Evolutionary conservation across 2,113 vertebrate genomes (phyloP).

Genomic region (Pygoscelis antarcticus): DNA sequence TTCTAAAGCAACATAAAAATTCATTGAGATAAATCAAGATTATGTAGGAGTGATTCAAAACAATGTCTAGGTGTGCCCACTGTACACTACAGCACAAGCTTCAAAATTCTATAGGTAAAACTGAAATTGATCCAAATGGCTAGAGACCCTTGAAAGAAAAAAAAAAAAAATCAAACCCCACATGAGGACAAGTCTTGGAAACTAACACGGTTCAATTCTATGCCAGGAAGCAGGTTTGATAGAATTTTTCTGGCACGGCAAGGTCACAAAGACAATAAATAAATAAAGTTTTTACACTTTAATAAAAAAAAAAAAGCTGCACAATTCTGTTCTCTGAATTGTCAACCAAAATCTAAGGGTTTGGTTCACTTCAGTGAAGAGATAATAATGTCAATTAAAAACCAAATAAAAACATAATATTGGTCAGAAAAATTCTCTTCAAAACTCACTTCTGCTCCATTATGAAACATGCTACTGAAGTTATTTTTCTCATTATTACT

Average conservation of each 20-base stretch:
- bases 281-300: neutral
- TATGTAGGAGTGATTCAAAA: neutral
- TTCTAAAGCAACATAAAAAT: neutral
- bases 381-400: neutral
- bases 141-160: neutral
- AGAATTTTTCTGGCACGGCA: neutral
- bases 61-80: neutral
- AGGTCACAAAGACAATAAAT: neutral
- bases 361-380: neutral
- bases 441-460: neutral
- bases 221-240: neutral
- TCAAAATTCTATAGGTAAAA: neutral
- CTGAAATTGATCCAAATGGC: neutral
- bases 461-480: neutral
- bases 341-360: neutral
- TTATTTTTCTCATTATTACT: neutral
- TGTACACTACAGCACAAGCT: neutral
- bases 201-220: neutral
- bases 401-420: neutral
- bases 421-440: neutral
- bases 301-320: neutral
- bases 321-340: neutral
- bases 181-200: neutral
- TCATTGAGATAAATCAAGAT: neutral
- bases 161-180: neutral